A percentile compares a stretch with the other conserved stretches of the same genome.
phyloP scores from a whole-genome alignment of 2,113 vertebrate species.

The Bufo gargarizans region DNA sequence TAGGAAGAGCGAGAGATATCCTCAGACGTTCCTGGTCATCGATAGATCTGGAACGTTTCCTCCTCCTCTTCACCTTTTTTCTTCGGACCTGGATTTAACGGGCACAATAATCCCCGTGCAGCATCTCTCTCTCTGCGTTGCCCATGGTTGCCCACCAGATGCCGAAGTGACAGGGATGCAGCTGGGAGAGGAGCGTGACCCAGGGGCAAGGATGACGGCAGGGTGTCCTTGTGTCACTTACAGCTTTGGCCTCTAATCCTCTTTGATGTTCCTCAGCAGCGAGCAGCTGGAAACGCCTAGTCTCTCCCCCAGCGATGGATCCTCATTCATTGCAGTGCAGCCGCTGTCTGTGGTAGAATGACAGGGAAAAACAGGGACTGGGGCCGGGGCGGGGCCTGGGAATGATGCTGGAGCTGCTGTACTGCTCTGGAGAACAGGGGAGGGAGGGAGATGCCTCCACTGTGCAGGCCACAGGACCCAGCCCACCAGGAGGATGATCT shows the following conservation, averaged over 20 bases:
- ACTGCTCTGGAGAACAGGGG: constrained; percentile 44
- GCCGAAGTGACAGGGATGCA: not conserved
- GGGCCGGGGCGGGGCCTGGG: constrained; percentile 54
- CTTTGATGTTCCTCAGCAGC: constrained; percentile 25
- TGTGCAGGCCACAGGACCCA: not conserved
- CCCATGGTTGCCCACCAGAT: constrained; percentile 2
- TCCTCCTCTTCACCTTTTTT: not conserved
- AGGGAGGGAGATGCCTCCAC: constrained; percentile 30
- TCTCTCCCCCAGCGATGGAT: constrained; percentile 59
- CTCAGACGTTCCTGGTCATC: constrained; percentile 21
- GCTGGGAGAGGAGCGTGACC: not conserved
- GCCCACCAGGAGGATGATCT: constrained; percentile 21
- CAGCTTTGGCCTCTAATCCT: constrained; percentile 10
- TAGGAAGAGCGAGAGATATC: constrained; percentile 10
- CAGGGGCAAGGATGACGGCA: too few species aligned
- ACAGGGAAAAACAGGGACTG: constrained; percentile 65
- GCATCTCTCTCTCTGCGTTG: constrained; percentile 17
- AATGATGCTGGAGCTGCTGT: constrained; percentile 5
- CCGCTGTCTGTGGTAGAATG: constrained; percentile 62
- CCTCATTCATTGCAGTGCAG: constrained; percentile 66
- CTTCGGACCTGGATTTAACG: constrained; percentile 15
- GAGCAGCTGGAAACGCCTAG: constrained; percentile 62
- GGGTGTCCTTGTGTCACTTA: not conserved
- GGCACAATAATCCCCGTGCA: constrained; percentile 18
- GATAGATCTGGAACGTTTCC: not conserved